A percentile compares a stretch with the other conserved stretches of the same genome.
Conservation (phyloP, 2,797 vertebrate genomes). For the Sebastes paucispinis region DNA sequence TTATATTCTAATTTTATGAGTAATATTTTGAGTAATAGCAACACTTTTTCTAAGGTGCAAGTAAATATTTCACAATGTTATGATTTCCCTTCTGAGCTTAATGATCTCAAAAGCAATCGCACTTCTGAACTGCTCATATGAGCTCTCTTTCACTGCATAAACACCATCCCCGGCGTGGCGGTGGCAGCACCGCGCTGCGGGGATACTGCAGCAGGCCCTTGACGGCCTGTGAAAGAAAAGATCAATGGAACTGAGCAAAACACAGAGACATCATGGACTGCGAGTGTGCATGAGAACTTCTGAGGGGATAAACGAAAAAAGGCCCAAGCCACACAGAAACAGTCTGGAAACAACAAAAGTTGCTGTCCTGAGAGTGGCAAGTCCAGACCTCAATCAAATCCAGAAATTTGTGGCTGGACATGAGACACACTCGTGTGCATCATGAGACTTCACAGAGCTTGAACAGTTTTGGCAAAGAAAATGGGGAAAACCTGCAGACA, state of each 20-base stretch:
- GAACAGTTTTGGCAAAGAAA: constrained; percentile 31
- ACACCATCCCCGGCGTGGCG: background rate
- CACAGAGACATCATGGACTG: background rate
- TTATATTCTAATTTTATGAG: background rate
- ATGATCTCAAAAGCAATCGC: background rate
- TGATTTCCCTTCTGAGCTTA: background rate
- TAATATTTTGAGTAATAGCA: background rate
- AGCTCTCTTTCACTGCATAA: background rate
- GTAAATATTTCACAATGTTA: background rate
- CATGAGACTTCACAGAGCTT: constrained; percentile 2
- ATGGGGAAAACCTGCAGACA: constrained; percentile 16
- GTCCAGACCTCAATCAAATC: constrained; percentile 34
- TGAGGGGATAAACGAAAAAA: constrained; percentile 23
- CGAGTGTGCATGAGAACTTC: background rate
- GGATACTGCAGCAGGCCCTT: background rate
- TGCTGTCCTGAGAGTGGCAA: background rate
- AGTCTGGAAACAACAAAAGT: background rate
- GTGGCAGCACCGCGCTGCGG: background rate
- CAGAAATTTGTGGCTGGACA: constrained; percentile 22
- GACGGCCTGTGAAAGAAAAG: background rate
- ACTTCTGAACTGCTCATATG: background rate
- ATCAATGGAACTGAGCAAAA: constrained; percentile 14
- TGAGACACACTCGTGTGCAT: constrained; percentile 4
- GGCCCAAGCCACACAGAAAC: constrained; percentile 17
- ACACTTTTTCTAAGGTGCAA: background rate